phyloP scores from a whole-genome alignment of 92 coral and sea anemone species.

The Phenganax subtilis region DNA sequence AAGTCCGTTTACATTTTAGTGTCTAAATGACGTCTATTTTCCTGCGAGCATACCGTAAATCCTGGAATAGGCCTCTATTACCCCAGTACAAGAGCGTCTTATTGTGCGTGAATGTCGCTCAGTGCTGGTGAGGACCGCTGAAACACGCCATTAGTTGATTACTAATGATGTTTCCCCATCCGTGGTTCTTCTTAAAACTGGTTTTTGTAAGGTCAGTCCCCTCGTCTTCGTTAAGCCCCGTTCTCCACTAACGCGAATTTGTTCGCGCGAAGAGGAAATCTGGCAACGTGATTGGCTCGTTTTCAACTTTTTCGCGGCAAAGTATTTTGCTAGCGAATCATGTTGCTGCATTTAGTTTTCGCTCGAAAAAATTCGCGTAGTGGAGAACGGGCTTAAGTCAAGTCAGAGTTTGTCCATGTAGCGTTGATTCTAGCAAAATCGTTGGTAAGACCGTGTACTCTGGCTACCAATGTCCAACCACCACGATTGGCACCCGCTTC shows the following conservation, averaged over 20 bases:
- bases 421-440: conserved; percentile 94
- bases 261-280: too few species aligned
- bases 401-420: conserved; percentile 78
- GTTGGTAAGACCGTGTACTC: conserved; percentile 76
- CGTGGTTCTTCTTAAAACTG: conserved; percentile 90
- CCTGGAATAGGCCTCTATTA: too few species aligned
- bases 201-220: conserved; percentile 76
- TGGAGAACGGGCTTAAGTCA: conserved; percentile 3
- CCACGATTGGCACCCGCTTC: conserved; percentile 55
- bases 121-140: conserved; percentile 85
- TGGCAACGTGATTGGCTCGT: too few species aligned
- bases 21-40: too few species aligned
- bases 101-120: conserved; percentile 87
- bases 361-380: too few species aligned
- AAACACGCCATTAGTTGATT: conserved; percentile 76
- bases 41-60: too few species aligned
- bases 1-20: too few species aligned
- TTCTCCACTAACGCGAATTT: too few species aligned
- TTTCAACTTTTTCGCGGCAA: too few species aligned
- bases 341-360: too few species aligned
- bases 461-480: conserved; percentile 96
- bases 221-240: conserved; percentile 54
- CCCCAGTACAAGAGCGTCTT: not conserved
- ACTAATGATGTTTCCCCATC: conserved; percentile 73
- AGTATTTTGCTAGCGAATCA: too few species aligned